Percentiles rank a stretch among this genome's conserved stretches.
These are phyloP conservation scores for Anoplius nigerrimus DNA, from an alignment of 2,888 invertebrate species.

Conservation along the genomic window DNA sequence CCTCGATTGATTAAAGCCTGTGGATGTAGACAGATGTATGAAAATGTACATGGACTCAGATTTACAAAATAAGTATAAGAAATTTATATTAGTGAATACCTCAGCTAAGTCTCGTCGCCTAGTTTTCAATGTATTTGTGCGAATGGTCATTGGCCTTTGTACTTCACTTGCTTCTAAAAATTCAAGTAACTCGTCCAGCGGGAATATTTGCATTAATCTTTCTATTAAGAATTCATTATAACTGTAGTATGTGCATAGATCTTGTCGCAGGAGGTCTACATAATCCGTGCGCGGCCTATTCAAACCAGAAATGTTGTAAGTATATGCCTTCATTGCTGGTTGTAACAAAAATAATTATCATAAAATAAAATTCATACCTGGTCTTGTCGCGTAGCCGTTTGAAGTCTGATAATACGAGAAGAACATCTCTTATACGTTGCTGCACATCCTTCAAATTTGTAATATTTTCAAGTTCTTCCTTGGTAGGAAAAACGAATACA, in stretches of 20 bases:
- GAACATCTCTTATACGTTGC: constrained; percentile 91
- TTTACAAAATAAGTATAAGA: neutral
- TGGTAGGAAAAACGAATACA: constrained; percentile 86
- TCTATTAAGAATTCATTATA: constrained; percentile 98
- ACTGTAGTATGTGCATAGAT: constrained; percentile 95
- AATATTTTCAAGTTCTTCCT: constrained; percentile 82
- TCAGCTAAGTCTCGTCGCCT: constrained; percentile 94
- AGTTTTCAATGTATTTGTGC: constrained; percentile 96
- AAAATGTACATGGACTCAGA: neutral
- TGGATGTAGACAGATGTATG: constrained; percentile 21
- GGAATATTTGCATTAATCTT: constrained; percentile 92
- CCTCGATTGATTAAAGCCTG: constrained; percentile 94
- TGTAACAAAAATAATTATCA: neutral
- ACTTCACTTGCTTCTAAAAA: constrained; percentile 98
- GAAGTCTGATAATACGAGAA: constrained; percentile 88
- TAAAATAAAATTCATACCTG: constrained; percentile 48
- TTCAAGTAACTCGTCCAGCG: constrained; percentile 90
- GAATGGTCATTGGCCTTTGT: constrained; percentile 94
- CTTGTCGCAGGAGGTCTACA: constrained; percentile 84
- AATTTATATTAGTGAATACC: constrained; percentile 61
- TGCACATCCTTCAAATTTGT: constrained; percentile 89
- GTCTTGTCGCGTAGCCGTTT: constrained; percentile 81
- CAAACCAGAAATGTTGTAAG: neutral
- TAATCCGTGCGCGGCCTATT: constrained; percentile 88
- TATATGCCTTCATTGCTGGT: constrained; percentile 69